Evolutionary conservation across 2,888 invertebrate species (phyloP).

Genomic region (Drosophila yooni): DNA sequence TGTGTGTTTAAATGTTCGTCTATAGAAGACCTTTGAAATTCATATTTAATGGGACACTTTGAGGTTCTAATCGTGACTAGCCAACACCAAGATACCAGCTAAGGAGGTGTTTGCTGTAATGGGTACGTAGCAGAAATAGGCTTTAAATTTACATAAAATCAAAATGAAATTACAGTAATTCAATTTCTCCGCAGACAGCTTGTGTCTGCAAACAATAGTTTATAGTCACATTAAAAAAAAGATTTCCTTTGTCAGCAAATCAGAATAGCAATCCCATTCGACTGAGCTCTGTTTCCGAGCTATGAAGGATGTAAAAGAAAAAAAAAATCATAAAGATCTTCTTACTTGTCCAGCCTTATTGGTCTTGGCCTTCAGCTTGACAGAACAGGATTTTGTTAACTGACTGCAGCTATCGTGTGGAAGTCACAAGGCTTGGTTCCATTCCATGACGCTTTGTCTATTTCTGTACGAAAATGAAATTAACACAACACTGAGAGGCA

Average conservation of each 20-base stretch:
- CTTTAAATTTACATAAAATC: not conserved
- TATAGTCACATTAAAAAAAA: conserved; percentile 3
- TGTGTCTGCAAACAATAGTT: not conserved
- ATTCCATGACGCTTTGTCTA: conserved; percentile 49
- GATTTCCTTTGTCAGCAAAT: conserved; percentile 1
- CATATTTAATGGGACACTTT: conserved; percentile 48
- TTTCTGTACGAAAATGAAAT: conserved; percentile 72
- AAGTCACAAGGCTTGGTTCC: conserved; percentile 19
- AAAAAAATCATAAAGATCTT: not conserved
- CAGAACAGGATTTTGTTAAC: conserved; percentile 37
- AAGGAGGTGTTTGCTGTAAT: not conserved
- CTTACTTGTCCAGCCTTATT: not conserved
- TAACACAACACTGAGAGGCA: conserved; percentile 61
- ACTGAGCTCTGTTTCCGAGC: not conserved
- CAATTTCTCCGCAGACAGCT: not conserved
- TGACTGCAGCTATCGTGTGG: conserved; percentile 14
- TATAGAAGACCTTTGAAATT: conserved; percentile 9
- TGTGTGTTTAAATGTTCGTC: conserved; percentile 11
- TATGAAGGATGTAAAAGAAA: not conserved
- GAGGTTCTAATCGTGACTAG: not conserved
- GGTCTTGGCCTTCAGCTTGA: conserved; percentile 1
- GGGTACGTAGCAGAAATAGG: not conserved
- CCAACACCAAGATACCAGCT: not conserved
- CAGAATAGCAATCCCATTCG: not conserved
- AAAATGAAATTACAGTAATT: not conserved